These are phyloP conservation scores for Saccostrea cuccullata DNA, from an alignment of 1,140 invertebrate species.

Conservation along the genomic window DNA sequence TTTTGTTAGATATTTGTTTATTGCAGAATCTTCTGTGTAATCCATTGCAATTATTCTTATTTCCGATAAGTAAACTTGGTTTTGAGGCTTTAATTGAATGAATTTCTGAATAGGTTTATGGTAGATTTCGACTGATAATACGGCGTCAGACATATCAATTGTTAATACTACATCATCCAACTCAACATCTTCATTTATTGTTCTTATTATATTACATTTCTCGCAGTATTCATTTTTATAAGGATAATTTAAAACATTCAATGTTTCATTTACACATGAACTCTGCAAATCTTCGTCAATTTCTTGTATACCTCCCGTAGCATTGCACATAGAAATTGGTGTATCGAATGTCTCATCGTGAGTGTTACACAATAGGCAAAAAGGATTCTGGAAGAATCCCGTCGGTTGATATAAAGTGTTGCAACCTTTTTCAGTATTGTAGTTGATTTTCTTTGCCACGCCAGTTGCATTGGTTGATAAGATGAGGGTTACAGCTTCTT, in stretches of 20 bases:
- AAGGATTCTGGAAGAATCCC: background rate
- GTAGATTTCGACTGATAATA: background rate
- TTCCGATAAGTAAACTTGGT: background rate
- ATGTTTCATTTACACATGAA: background rate
- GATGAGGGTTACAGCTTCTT: background rate
- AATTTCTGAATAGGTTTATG: background rate
- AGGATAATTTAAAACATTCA: background rate
- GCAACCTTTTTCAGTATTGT: background rate
- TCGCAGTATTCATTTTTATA: conserved; percentile 5
- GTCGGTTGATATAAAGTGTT: background rate
- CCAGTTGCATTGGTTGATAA: background rate
- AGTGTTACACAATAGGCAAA: conserved; percentile 6
- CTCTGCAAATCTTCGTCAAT: background rate
- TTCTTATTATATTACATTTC: background rate
- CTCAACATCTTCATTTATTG: too few species aligned
- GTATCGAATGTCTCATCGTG: background rate
- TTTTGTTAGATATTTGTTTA: background rate
- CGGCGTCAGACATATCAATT: too few species aligned
- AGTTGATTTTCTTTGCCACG: background rate
- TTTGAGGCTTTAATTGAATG: background rate
- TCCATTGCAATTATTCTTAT: background rate
- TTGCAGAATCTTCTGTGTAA: background rate
- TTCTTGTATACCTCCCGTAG: background rate
- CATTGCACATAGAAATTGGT: background rate
- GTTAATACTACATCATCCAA: too few species aligned